Evolutionary conservation across 2,113 vertebrate genomes (phyloP), one percentile per base, ranked within the genome.

Genomic region (Limanda limanda): DNA sequence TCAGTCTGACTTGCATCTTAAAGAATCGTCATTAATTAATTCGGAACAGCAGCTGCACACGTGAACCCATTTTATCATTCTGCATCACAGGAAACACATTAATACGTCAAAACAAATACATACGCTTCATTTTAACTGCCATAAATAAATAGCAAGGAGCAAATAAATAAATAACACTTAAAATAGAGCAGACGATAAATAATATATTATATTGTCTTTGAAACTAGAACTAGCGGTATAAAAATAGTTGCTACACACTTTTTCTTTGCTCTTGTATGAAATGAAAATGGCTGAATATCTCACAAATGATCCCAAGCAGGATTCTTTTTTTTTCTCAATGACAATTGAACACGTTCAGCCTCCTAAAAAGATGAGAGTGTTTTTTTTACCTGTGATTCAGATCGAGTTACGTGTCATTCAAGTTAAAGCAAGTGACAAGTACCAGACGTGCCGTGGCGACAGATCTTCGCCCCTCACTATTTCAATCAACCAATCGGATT

Each of bases 181-280:
- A 77, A 79, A 85, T 71, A 74, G 56, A 89, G 79, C 55, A 64
- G 76, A 78, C 18, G 1, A 82, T 87, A 78, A 85, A 83, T 83
- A 60, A 67, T 56, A 64, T 84, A 71, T 72, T 56, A 64, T 84
- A 71, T 72, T 86, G 57, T 81, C 13, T 83, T 81, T 88, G 54
- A 77, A 85, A 72, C 45, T 84, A 82, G 51, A 76, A 71, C 64
- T 48, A 68, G 86, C 31, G 31, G 31, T 92, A 93, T 89, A 94
- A 94, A 94, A 94, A 94, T 93, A 94, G 89, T 92, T 93, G 90
- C 90, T 90, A 92, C 89, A 86, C 82, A 27, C 47, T 72, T 74
- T 67, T 70, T 74, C 51, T 40, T 74, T 91, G 79, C 80, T 85
- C 58, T 74, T 79, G 14, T 45, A 74, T 90, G 68, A 80, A 31